A percentile compares a stretch with the other conserved stretches of the same genome.
Evolutionary conservation across 2,113 vertebrate species (phyloP).

Genomic region (Amphiprion ocellaris): DNA sequence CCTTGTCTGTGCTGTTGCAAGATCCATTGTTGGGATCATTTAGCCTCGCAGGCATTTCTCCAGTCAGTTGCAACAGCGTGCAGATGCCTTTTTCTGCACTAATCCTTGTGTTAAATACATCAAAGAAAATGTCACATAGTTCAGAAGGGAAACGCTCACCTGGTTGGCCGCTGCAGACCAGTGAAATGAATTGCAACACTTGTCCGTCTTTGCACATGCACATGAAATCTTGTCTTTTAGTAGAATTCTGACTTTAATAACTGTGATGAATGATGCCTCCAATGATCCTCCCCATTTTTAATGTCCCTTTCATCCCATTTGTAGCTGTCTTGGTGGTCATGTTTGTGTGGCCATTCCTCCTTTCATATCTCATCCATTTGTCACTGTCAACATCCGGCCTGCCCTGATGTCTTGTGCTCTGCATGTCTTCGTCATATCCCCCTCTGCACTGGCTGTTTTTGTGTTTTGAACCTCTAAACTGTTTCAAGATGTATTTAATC

Average conservation of each 20-base stretch:
- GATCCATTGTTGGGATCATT: slow-evolving; percentile 34
- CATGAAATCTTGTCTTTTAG: neutral
- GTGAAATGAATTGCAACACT: slow-evolving; percentile 11
- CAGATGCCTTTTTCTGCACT: slow-evolving; percentile 19
- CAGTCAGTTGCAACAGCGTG: slow-evolving; percentile 38
- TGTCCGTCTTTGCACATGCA: neutral
- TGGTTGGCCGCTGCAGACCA: slow-evolving; percentile 32
- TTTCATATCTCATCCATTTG: neutral
- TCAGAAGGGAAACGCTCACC: slow-evolving; percentile 21
- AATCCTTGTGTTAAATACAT: slow-evolving; percentile 43
- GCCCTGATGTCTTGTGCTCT: neutral
- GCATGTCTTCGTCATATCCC: neutral
- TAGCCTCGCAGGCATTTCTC: slow-evolving; percentile 40
- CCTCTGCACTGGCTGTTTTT: neutral
- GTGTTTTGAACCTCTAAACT: neutral
- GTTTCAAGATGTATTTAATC: neutral
- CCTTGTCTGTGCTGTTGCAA: neutral
- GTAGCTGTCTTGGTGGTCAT: neutral
- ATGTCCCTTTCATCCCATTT: neutral
- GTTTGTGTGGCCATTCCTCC: slow-evolving; percentile 4
- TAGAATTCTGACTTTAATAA: neutral
- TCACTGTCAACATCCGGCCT: slow-evolving; percentile 6
- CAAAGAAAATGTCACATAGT: slow-evolving; percentile 43
- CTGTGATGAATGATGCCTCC: neutral
- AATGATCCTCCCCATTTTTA: neutral